Percentiles rank a stretch among this genome's conserved stretches.
These are phyloP conservation scores for Apantesis nais DNA, from an alignment of 2,888 invertebrate species.

Conservation along the genomic window DNA sequence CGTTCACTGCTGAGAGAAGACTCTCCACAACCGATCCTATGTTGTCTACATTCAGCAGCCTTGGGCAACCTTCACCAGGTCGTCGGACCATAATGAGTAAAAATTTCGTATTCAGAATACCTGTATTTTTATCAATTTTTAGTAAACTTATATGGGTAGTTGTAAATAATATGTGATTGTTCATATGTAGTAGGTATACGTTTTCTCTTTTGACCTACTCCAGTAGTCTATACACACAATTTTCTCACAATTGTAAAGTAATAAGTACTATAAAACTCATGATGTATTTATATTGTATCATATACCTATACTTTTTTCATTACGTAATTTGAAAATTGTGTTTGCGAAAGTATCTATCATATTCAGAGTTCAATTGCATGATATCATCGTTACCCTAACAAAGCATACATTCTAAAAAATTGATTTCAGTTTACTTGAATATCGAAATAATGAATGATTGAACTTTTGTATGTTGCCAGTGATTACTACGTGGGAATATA, in stretches of 20 bases:
- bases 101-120: too few relatives aligned
- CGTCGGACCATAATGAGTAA: too few relatives aligned
- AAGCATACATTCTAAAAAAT: too few relatives aligned
- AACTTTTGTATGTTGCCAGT: too few relatives aligned
- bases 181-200: constrained; percentile 20
- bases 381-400: not conserved
- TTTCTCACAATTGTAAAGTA: constrained; percentile 47
- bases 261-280: constrained; percentile 28
- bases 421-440: too few relatives aligned
- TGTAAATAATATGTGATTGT: constrained; percentile 4
- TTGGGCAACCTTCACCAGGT: too few relatives aligned
- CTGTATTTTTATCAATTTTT: constrained; percentile 10
- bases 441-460: too few relatives aligned
- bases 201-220: constrained; percentile 47
- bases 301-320: constrained; percentile 9
- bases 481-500: too few relatives aligned
- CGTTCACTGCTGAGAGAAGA: too few relatives aligned
- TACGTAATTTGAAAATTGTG: constrained; percentile 6
- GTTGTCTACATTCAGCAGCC: too few relatives aligned
- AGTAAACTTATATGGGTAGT: constrained; percentile 27
- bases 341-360: not conserved
- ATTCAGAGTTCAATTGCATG: not conserved
- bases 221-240: constrained; percentile 36
- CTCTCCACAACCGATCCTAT: too few relatives aligned
- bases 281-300: constrained; percentile 15